Conservation (phyloP, 2,888 invertebrate genomes). For the Sipha maydis region DNA sequence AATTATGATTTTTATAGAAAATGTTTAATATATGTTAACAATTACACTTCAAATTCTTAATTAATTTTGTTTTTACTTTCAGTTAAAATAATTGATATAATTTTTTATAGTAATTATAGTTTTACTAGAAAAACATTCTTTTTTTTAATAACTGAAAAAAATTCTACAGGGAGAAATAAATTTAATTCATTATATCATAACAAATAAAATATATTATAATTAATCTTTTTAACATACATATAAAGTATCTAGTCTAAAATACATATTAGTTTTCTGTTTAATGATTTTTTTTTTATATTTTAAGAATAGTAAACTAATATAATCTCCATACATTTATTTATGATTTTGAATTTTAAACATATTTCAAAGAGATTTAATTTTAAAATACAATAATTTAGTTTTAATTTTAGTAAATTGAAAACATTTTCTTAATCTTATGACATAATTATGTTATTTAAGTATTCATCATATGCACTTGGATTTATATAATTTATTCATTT, state of each 20-base stretch:
- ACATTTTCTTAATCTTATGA: not conserved
- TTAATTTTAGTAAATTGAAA: constrained; percentile 15
- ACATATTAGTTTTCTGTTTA: no score
- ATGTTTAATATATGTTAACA: no score
- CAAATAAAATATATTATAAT: not conserved
- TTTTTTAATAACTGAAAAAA: not conserved
- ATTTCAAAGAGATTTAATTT: not conserved
- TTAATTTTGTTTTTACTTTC: not conserved
- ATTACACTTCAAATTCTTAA: no score
- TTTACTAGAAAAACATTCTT: not conserved
- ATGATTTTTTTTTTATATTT: no score
- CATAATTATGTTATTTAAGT: not conserved
- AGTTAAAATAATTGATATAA: not conserved
- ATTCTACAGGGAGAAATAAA: not conserved
- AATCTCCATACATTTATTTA: not conserved
- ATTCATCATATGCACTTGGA: not conserved
- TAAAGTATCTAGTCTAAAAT: constrained; percentile 33
- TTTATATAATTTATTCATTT: not conserved
- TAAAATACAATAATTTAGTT: not conserved
- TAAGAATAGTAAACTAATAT: not conserved
- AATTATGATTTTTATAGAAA: no score
- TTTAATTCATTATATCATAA: not conserved
- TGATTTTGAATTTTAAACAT: not conserved
- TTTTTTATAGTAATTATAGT: not conserved
- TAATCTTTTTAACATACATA: not conserved